Base-by-base conservation (phyloP, 2,888 invertebrate species). In the Nemotelus nigrinus region DNA sequence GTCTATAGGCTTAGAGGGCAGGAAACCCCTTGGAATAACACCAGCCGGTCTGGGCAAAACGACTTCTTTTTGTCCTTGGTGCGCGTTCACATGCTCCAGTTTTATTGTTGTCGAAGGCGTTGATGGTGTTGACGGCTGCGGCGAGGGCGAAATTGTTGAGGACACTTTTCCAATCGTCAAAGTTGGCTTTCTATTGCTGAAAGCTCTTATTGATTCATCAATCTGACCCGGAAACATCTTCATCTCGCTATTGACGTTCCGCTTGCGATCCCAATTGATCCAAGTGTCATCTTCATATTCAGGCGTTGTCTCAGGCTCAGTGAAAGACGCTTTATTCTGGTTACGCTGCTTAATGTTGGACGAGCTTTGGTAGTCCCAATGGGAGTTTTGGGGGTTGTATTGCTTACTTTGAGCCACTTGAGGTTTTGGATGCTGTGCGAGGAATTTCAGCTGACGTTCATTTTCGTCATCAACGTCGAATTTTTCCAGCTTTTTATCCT, bases 391-490 rank as follows among this genome's bases (percentile, higher is more conserved):
- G 60, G 67, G 41, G 41, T 65, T 76, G 70, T 60, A 45, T 44
- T 47, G 60, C 25, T 76, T 64, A 48, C 10, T 74, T 4, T 57
- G 67, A 44, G 3, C 3, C 7, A 68, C 3, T 79, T 65, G 70
- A 41, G 70, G 88, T 88, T 80, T 89, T 88, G n/a, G 88, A 81
- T 50, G 89, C 55, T 88, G 89, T 1, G 90, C 90, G 79, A 92
- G 84, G 71, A 90, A 90, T 83, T 92, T 92, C 75, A 92, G 84
- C 82, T 92, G 91, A 78, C 89, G 87, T 0, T 91, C 92, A 78
- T 92, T 91, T 84, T 92, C 91, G 81, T 93, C 92, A 81, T 92
- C 92, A 67, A 87, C 83, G 57, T 88, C 87, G 50, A 60, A 65
- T 44, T 67, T 67, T 6, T 80, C 78, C 10, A 76, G 64, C n/a